A percentile compares a stretch with the other conserved stretches of the same genome.
Conservation (phyloP, 2,888 invertebrate species). For the Callosobruchus maculatus region DNA sequence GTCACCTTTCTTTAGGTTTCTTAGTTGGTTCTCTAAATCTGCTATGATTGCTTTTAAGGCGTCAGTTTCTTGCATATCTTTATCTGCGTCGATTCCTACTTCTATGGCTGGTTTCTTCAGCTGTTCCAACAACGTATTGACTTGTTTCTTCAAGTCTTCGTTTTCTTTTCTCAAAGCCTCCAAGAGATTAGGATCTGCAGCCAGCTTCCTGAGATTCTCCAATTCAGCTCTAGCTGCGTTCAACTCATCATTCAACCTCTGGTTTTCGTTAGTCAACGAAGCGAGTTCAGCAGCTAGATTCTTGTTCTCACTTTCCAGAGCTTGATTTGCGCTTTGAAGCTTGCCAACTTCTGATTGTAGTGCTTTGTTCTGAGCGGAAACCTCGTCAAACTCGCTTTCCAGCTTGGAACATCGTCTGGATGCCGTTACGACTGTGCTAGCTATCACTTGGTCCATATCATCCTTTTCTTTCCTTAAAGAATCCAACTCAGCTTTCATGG, state of each 20-base stretch:
- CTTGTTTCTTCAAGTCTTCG: constrained; percentile 29
- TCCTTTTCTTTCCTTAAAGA: constrained; percentile 25
- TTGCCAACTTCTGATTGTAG: not conserved
- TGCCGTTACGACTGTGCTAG: constrained; percentile 22
- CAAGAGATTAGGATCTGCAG: constrained; percentile 15
- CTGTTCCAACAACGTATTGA: constrained; percentile 30
- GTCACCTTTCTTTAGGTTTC: constrained; percentile 17
- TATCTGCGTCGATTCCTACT: constrained; percentile 19
- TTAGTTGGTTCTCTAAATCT: constrained; percentile 35
- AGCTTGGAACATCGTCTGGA: constrained; percentile 22
- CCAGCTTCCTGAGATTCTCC: constrained; percentile 10
- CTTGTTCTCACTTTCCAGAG: constrained; percentile 15
- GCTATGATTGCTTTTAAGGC: constrained; percentile 32
- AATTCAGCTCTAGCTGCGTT: constrained; percentile 8
- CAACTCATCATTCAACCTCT: constrained; percentile 13
- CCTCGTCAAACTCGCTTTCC: constrained; percentile 22
- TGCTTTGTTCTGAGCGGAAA: not conserved
- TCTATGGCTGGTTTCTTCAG: constrained; percentile 21
- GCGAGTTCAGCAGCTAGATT: constrained; percentile 12
- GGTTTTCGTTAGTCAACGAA: constrained; percentile 17
- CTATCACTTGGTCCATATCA: constrained; percentile 27
- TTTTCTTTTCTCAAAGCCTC: constrained; percentile 30
- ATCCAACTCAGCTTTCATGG: constrained; percentile 1
- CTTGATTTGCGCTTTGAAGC: constrained; percentile 7
- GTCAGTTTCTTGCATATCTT: constrained; percentile 33